Evolutionary conservation across 2,888 invertebrate species (phyloP), one percentile per base, ranked within the genome.

Genomic region (Pyrrhia umbra): DNA sequence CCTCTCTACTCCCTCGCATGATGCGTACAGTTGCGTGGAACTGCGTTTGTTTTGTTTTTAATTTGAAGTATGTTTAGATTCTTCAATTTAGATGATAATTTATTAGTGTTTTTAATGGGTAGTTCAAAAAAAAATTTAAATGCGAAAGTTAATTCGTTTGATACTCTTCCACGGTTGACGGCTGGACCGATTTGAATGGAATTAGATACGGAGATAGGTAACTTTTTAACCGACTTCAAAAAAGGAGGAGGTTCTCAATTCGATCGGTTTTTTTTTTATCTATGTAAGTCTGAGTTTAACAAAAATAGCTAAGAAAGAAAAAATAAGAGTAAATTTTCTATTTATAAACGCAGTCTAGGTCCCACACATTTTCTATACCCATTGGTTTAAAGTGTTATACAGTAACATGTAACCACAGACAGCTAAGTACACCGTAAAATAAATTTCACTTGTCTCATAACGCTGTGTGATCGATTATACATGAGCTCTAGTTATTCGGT

Each of bases 401-500:
- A 1, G 4, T 13, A 42, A 20, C 18, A 10, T 20, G 4, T 4
- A 13, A 37, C 9, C 3, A 39, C 2, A 5, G 5, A 18, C 6
- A 27, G 30, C 30, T 13, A 34, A n/a, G n/a, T 15, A 15, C 37
- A 23, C 21, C 13, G 13, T n/a, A 40, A 47, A 20, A 15, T n/a
- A 43, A n/a, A 42, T 20, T 10, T 30, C 21, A 57, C 13, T 55
- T 40, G 10, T 15, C 16, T 49, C 34, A 49, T 27, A 23, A 43
- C 27, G 49, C 13, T 20, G 16, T 49, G 47, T 58, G 56, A 46
- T 52, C 54, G 60, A 61, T 57, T 70, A 68, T 65, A 64, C 68
- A 43, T 62, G 47, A 69, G 65, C 54, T 62, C 68, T 43, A 64
- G 58, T 51, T 69, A 60, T 69, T 69, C 51, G 66, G 67, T 27